Base-by-base conservation (phyloP, 2,113 vertebrate genomes). In the Heptranchias perlo region DNA sequence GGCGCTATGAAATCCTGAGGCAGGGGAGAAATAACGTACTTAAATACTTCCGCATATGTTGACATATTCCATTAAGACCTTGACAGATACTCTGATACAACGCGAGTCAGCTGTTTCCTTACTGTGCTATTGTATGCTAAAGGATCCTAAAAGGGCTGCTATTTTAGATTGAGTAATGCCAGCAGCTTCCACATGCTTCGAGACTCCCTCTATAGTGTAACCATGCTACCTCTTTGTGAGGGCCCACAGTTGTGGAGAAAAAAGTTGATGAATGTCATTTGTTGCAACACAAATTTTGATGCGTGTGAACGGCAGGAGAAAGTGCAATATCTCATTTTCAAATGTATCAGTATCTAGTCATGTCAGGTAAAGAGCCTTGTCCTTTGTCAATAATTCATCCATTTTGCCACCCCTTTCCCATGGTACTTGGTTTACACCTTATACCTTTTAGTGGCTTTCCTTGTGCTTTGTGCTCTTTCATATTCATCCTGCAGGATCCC, bases 1-100 rank as follows among this genome's bases (percentile, higher is more conserved):
- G 92, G 21, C 54, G 62, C 92, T 64, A 94, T 65, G 62, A 94
- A 94, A 64, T 94, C 61, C 92, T 65, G 58, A 94, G 92, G 92
- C 92, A 65, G 62, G n/a, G 92, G 92, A 65, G 92, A 92, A 92
- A 94, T 67, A 94, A 92, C n/a, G 89, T 92, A 92, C 64, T 94
- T 94, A 94, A 94, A 94, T 94, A 67, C 39, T 94, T 44, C 93
- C 93, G 67, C 93, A 67, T 94, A 64, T 67, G 62, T 67, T 94
- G 93, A 62, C n/a, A 94, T 67, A 94, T 67, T 92, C 89, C 89
- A 92, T 92, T 92, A 92, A 91, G 89, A 92, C 89, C 89, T 92
- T 92, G 89, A 92, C 87, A 92, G 54, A 18, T 4, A 62, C 58
- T 21, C 89, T 92, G 58, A 92, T 62, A 92, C 89, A 92, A 92